Evolutionary conservation across 2,888 invertebrate species (phyloP).

Genomic region (Fragum sueziense): DNA sequence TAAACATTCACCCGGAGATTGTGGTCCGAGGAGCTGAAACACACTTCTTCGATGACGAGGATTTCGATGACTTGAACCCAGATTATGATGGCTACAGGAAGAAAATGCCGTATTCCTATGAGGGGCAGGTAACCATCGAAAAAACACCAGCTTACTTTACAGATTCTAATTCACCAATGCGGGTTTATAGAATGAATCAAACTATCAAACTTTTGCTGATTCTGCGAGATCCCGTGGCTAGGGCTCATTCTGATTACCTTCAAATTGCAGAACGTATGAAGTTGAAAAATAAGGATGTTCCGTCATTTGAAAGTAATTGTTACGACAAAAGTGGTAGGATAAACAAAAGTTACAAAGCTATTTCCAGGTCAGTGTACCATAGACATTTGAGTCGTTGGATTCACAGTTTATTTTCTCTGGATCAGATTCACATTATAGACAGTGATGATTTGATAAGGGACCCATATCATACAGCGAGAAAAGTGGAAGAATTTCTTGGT

Average conservation of each 20-base stretch:
- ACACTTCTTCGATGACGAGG: conserved; percentile 95
- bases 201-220: conserved; percentile 94
- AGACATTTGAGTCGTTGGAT: conserved; percentile 94
- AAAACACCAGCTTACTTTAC: conserved; percentile 99
- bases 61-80: conserved; percentile 85
- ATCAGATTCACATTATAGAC: conserved; percentile 96
- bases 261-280: conserved; percentile 86
- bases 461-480: conserved; percentile 70
- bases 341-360: conserved; percentile 81
- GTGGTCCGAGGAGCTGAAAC: conserved; percentile 97
- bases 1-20: conserved; percentile 85
- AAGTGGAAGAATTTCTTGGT: conserved; percentile 75
- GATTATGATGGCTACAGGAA: conserved; percentile 94
- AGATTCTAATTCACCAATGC: conserved; percentile 95
- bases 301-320: conserved; percentile 80
- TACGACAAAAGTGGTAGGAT: conserved; percentile 78
- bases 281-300: conserved; percentile 66
- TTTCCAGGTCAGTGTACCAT: conserved; percentile 79
- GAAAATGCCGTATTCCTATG: conserved; percentile 94
- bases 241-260: conserved; percentile 97
- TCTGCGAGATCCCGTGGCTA: conserved; percentile 96
- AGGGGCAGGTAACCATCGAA: conserved; percentile 96
- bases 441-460: conserved; percentile 71
- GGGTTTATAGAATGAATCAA: conserved; percentile 96
- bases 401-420: conserved; percentile 94